Evolutionary conservation across 37 sponge, comb jelly and placozoan genomes (phyloP).

Genomic region (Aplysina aerophoba): DNA sequence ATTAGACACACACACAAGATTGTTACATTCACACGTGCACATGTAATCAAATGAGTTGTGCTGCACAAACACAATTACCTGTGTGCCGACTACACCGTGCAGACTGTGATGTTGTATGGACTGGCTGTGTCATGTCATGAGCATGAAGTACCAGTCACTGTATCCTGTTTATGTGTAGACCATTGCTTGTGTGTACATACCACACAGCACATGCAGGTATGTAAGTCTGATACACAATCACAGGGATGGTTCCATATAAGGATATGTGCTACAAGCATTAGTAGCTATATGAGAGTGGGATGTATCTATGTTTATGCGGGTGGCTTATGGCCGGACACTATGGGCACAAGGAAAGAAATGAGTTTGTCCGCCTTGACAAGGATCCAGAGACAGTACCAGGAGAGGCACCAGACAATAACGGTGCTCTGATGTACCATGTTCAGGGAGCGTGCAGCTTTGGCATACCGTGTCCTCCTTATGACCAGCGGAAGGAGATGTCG

Average conservation of each 20-base stretch:
- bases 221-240: neutral
- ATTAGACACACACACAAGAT: neutral
- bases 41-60: neutral
- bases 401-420: neutral
- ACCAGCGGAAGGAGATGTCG: constrained; percentile 24
- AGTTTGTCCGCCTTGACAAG: constrained; percentile 29
- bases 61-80: constrained; percentile 17
- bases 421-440: constrained; percentile 39
- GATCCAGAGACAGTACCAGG: constrained; percentile 21
- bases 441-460: constrained; percentile 15
- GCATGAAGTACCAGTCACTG: neutral
- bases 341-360: constrained; percentile 7
- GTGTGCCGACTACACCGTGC: no score
- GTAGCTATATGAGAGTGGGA: no score
- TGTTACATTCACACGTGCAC: constrained; percentile 8
- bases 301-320: no score
- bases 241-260: no score
- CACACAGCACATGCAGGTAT: neutral
- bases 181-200: neutral
- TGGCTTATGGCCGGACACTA: constrained; percentile 30
- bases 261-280: no score
- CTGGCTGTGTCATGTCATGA: no score
- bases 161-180: neutral
- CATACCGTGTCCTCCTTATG: constrained; percentile 45
- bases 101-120: no score